Evolutionary conservation across 1,140 invertebrate species (phyloP).

Genomic region (Pseudomyrmex pallidus): DNA sequence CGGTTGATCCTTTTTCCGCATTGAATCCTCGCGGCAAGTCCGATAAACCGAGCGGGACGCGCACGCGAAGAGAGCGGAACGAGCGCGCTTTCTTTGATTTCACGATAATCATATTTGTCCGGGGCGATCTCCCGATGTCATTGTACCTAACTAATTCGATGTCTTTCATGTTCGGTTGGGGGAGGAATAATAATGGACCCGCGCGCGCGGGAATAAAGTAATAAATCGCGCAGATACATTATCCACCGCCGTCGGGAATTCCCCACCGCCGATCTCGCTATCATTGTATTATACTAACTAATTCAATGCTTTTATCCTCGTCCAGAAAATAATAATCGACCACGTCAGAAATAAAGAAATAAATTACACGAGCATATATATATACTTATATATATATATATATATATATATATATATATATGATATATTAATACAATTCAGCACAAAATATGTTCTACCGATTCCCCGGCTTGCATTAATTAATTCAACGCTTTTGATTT

Average conservation of each 20-base stretch:
- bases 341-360: slow-evolving; percentile 49
- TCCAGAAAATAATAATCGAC: slow-evolving; percentile 53
- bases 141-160: slow-evolving; percentile 47
- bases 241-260: slow-evolving; percentile 55
- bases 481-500: slow-evolving; percentile 27
- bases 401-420: not conserved
- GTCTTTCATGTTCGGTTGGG: slow-evolving; percentile 51
- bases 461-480: slow-evolving; percentile 19
- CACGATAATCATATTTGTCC: slow-evolving; percentile 53
- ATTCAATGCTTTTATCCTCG: slow-evolving; percentile 53
- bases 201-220: slow-evolving; percentile 56
- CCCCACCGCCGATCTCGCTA: slow-evolving; percentile 47
- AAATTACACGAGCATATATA: slow-evolving; percentile 15
- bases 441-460: slow-evolving; percentile 14
- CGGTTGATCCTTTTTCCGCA: slow-evolving; percentile 35
- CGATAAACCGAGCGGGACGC: slow-evolving; percentile 35
- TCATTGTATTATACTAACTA: slow-evolving; percentile 57
- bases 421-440: slow-evolving; percentile 20
- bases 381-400: too few relatives aligned
- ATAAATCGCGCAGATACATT: slow-evolving; percentile 59
- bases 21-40: slow-evolving; percentile 31
- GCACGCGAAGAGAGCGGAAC: slow-evolving; percentile 43
- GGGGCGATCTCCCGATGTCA: slow-evolving; percentile 48
- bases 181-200: slow-evolving; percentile 27
- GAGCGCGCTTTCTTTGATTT: slow-evolving; percentile 52